Conservation (phyloP, 2,888 invertebrate genomes). For the Macrophya alboannulata region DNA sequence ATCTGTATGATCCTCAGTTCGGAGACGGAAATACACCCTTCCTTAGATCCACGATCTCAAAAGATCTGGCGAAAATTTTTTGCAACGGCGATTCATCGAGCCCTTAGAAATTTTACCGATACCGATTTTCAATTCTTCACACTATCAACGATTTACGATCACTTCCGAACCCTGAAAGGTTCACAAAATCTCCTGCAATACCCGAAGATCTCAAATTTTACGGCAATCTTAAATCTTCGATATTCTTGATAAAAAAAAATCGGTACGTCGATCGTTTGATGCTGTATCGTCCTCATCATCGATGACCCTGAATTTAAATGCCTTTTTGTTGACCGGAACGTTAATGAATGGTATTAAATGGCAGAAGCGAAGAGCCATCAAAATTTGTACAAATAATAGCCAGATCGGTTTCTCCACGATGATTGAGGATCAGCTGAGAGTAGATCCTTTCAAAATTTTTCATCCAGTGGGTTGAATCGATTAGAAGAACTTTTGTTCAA, state of each 20-base stretch:
- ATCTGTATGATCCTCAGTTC: slow-evolving; percentile 49
- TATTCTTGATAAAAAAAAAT: background rate
- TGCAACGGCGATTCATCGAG: background rate
- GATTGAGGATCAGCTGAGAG: background rate
- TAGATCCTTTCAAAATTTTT: background rate
- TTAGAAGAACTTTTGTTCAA: background rate
- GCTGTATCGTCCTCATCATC: background rate
- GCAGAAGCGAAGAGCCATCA: too few species aligned
- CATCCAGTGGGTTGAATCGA: background rate
- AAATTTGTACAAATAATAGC: background rate
- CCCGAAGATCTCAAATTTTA: background rate
- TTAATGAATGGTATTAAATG: background rate
- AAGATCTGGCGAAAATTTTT: slow-evolving; percentile 28
- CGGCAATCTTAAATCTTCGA: background rate
- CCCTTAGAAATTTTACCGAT: background rate
- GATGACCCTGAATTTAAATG: background rate
- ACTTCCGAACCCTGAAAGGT: background rate
- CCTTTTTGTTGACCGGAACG: background rate
- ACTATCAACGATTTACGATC: background rate
- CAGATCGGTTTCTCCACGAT: background rate
- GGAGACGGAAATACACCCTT: slow-evolving; percentile 50
- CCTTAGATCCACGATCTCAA: slow-evolving; percentile 7
- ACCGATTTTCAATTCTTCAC: background rate
- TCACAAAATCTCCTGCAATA: background rate
- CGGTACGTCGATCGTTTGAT: background rate